Base-by-base conservation (phyloP, 2,113 vertebrate species). In the Cryptotis parvus region DNA sequence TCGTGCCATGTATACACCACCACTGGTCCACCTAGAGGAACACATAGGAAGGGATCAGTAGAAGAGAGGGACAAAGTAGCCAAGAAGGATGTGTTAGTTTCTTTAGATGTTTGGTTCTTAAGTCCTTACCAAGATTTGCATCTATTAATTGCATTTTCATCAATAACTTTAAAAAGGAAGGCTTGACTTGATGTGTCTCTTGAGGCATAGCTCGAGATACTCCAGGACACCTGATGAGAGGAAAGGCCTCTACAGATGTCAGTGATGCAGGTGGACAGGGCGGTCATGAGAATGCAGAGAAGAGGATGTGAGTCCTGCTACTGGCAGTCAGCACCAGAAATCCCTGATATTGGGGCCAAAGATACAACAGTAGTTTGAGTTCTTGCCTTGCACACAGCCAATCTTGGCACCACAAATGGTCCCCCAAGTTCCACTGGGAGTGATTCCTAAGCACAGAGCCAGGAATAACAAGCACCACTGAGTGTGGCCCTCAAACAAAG, bases 191-290 rank as follows among this genome's bases (percentile, higher is more conserved):
- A 69, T 16, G 11, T n/a, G n/a, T n/a, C n/a, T n/a, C n/a, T n/a
- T n/a, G n/a, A n/a, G n/a, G n/a, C n/a, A n/a, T n/a, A n/a, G n/a
- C n/a, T n/a, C n/a, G 37, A 58, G 9, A 35, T 1, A 14, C 15
- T 49, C 0, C 9, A 29, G 39, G 52, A 24, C 24, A 27, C 9
- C 27, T 0, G 11, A 31, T n/a, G 1, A 0, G 18, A 9, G 63
- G 52, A 63, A 4, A 1, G 69, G 45, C 0, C 8, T 15, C 8
- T 11, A 6, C 0, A 4, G 12, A 58, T 22, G 55, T 22, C 55
- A 20, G 8, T 18, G n/a, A 69, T 11, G 11, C 20, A 12, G 18
- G 43, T 9, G 41, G 9, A 0, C 4, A 11, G 29, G 0, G 4
- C 5, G 1, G 4, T 29, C 29, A 1, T 2, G 18, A 41, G 6